Conservation (phyloP, 2,888 invertebrate species). For the Limnephilus marmoratus region DNA sequence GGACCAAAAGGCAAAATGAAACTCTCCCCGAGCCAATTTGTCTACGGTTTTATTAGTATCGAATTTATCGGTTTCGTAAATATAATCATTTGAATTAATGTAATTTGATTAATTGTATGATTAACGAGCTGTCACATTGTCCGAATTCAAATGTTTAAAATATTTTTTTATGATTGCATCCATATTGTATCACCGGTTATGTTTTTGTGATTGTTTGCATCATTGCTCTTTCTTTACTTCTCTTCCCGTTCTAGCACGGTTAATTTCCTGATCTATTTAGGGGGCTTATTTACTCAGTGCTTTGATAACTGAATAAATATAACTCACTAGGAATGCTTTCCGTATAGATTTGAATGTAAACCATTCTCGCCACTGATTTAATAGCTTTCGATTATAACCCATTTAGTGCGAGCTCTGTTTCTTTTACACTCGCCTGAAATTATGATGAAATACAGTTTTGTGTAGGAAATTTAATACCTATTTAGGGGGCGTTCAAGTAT, state of each 20-base stretch:
- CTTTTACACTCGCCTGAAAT: too few species aligned
- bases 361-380: too few species aligned
- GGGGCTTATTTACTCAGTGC: too few species aligned
- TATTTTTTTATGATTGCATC: not conserved
- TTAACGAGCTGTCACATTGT: not conserved
- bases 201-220: not conserved
- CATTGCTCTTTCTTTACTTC: not conserved
- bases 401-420: too few species aligned
- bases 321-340: too few species aligned
- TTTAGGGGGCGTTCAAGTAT: too few species aligned
- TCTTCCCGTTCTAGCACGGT: not conserved
- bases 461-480: too few species aligned
- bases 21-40: not conserved
- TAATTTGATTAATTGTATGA: not conserved
- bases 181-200: not conserved
- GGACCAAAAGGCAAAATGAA: not conserved
- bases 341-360: too few species aligned
- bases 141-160: not conserved
- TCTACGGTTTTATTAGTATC: not conserved
- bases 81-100: not conserved
- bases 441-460: too few species aligned
- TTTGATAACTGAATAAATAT: too few species aligned
- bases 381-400: too few species aligned
- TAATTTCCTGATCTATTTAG: too few species aligned
- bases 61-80: not conserved